phyloP scores from a whole-genome alignment of 2,888 invertebrate species.

The Aporophyla lueneburgensis region DNA sequence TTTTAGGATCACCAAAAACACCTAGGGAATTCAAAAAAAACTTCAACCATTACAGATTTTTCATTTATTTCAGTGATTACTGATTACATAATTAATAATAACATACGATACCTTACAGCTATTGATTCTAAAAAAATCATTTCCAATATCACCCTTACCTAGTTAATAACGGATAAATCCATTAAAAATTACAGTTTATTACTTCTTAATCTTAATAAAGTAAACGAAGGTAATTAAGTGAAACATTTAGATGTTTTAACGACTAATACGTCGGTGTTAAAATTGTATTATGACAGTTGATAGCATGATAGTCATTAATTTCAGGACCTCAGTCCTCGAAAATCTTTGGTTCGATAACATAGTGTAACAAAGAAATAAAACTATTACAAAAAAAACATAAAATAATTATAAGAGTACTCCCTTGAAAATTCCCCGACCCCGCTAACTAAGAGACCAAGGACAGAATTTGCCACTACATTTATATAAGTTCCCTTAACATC shows the following conservation, averaged over 20 bases:
- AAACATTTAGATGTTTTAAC: conserved; percentile 66
- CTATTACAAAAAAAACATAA: conserved; percentile 59
- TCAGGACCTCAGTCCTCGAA: conserved; percentile 50
- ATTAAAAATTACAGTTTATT: conserved; percentile 86
- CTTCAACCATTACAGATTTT: conserved; percentile 78
- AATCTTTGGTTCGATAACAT: conserved; percentile 74
- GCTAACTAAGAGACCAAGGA: conserved; percentile 61
- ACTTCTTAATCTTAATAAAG: conserved; percentile 68
- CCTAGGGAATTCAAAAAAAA: conserved; percentile 67
- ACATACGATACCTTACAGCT: conserved; percentile 89
- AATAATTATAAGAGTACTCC: conserved; percentile 52
- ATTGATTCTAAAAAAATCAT: conserved; percentile 91
- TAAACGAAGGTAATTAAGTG: conserved; percentile 61
- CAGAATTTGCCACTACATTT: conserved; percentile 78
- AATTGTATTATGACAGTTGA: conserved; percentile 62
- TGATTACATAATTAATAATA: conserved; percentile 90
- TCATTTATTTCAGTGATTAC: conserved; percentile 90
- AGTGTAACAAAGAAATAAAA: conserved; percentile 68
- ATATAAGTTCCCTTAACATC: conserved; percentile 60
- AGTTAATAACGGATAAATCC: conserved; percentile 89
- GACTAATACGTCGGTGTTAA: conserved; percentile 63
- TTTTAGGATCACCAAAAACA: background rate
- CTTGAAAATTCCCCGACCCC: conserved; percentile 65
- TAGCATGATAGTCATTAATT: conserved; percentile 56
- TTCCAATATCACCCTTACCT: conserved; percentile 90